Percentiles rank a stretch among this genome's conserved stretches.
phyloP scores from a whole-genome alignment of 2,888 invertebrate genomes.

The Ennomos quercinarius region DNA sequence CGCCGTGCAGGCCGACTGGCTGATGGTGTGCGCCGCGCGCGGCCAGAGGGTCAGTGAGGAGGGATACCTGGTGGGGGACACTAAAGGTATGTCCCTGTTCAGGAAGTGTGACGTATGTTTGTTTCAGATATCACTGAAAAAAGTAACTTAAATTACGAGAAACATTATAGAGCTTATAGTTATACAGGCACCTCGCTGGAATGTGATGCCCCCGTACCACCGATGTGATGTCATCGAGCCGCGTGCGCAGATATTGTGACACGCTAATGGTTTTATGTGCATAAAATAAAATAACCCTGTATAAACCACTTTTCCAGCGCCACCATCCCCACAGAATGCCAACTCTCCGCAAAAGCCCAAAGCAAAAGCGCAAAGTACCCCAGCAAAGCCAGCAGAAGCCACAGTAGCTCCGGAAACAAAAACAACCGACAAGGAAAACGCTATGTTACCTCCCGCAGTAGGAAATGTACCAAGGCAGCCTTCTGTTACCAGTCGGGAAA shows the following conservation, averaged over 20 bases:
- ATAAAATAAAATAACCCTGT: too few species aligned
- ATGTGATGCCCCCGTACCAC: too few species aligned
- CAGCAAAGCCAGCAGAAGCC: constrained; percentile 25
- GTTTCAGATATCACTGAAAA: too few species aligned
- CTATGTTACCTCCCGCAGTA: constrained; percentile 61
- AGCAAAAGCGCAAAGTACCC: constrained; percentile 18
- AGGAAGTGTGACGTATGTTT: too few species aligned
- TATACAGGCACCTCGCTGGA: too few species aligned
- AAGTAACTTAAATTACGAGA: too few species aligned
- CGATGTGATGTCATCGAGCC: too few species aligned
- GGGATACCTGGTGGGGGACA: constrained; percentile 86
- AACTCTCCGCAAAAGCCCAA: too few species aligned
- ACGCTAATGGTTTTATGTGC: too few species aligned
- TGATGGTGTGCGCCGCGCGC: constrained; percentile 87
- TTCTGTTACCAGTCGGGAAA: constrained; percentile 53
- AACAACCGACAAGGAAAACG: constrained; percentile 63
- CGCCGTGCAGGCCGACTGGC: constrained; percentile 91
- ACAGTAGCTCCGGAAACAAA: background rate
- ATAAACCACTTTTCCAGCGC: constrained; percentile 46
- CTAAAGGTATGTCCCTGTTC: constrained; percentile 73
- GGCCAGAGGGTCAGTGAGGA: constrained; percentile 84
- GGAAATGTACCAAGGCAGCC: constrained; percentile 45
- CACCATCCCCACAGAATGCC: constrained; percentile 52
- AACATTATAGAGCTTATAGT: too few species aligned
- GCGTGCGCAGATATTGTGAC: too few species aligned